Evolutionary conservation across 2,888 invertebrate genomes (phyloP).

Genomic region (Pyrochroa serraticornis): DNA sequence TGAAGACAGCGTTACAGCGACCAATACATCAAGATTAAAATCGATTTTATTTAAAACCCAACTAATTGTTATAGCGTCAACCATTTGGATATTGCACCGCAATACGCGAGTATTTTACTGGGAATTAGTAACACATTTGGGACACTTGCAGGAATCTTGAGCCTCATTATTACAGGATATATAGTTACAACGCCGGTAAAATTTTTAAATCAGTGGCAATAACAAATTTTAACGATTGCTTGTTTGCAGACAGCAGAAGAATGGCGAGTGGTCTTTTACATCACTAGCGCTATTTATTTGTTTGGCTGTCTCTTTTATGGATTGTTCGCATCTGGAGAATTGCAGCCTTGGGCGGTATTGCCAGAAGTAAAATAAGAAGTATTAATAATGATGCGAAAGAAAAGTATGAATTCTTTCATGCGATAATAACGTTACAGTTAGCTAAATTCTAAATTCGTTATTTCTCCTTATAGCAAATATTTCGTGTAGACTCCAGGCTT

Average conservation of each 20-base stretch:
- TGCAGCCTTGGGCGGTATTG: conserved; percentile 77
- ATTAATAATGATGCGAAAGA: too few species aligned
- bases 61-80: conserved; percentile 65
- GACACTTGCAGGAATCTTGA: conserved; percentile 90
- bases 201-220: not conserved
- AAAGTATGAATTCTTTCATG: too few species aligned
- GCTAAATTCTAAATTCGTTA: too few species aligned
- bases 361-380: not conserved
- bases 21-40: too few species aligned
- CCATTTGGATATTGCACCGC: conserved; percentile 86
- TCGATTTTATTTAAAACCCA: too few species aligned
- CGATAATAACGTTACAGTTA: too few species aligned
- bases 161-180: conserved; percentile 66
- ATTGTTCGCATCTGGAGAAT: conserved; percentile 78
- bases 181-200: conserved; percentile 39
- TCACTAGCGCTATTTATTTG: conserved; percentile 81
- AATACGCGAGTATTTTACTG: conserved; percentile 90
- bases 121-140: conserved; percentile 90
- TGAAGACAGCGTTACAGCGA: too few species aligned
- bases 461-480: too few species aligned
- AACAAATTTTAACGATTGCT: not conserved
- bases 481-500: too few species aligned
- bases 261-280: conserved; percentile 88
- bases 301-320: conserved; percentile 87
- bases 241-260: conserved; percentile 35